A percentile compares a stretch with the other conserved stretches of the same genome.
phyloP scores from a whole-genome alignment of 2,888 invertebrate genomes.

The Hermaeophaga mercurialis region DNA sequence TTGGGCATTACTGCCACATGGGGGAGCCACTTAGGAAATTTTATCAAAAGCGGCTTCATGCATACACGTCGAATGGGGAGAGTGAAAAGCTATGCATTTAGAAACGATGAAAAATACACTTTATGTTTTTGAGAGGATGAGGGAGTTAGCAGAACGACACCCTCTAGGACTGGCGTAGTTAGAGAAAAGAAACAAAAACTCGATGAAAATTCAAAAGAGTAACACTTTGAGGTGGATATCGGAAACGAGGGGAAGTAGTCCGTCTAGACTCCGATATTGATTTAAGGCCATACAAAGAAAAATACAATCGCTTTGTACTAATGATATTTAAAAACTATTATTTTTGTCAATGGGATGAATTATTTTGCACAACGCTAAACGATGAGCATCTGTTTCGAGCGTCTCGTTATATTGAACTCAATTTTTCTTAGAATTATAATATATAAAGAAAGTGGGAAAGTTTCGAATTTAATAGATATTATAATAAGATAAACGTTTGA shows the following conservation, averaged over 20 bases:
- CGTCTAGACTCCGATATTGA: slow-evolving; percentile 21
- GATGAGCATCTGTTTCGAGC: too few species aligned
- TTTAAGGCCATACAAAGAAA: not conserved
- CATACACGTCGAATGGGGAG: slow-evolving; percentile 15
- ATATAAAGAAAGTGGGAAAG: too few species aligned
- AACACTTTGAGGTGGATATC: slow-evolving; percentile 14
- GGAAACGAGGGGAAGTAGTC: not conserved
- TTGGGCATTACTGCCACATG: slow-evolving; percentile 46
- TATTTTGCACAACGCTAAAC: too few species aligned
- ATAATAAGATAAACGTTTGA: too few species aligned
- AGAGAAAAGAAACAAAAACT: slow-evolving; percentile 24
- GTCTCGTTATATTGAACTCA: too few species aligned
- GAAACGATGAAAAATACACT: slow-evolving; percentile 29
- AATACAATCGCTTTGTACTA: too few species aligned
- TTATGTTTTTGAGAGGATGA: slow-evolving; percentile 16
- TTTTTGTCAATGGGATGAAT: too few species aligned
- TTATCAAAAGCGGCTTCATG: slow-evolving; percentile 27
- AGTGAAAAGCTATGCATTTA: slow-evolving; percentile 26
- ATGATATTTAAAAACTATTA: too few species aligned
- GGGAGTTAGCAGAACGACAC: slow-evolving; percentile 3
- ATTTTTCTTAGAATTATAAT: too few species aligned
- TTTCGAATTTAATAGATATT: too few species aligned
- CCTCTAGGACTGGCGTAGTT: slow-evolving; percentile 21
- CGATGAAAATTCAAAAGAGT: slow-evolving; percentile 21
- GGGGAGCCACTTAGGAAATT: slow-evolving; percentile 39